phyloP scores from a whole-genome alignment of 37 sponge, comb jelly and placozoan genomes.

The Spongilla lacustris region DNA sequence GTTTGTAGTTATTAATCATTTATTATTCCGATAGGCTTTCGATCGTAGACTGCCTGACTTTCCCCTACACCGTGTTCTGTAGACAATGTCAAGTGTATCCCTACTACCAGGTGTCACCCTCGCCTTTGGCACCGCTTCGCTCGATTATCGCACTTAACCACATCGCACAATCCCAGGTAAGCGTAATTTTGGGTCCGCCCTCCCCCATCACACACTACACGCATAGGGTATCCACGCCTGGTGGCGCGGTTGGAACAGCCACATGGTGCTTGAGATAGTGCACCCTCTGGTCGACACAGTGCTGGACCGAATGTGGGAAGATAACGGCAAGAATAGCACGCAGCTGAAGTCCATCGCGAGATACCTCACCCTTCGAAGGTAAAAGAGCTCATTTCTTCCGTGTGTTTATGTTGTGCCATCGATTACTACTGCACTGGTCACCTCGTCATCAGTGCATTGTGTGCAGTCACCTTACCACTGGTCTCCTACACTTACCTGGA shows the following conservation, averaged over 20 bases:
- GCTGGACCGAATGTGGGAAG: slow-evolving; percentile 15
- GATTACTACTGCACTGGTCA: slow-evolving; percentile 4
- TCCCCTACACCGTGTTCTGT: slow-evolving; percentile 52
- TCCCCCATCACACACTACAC: too few relatives aligned
- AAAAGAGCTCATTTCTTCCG: neutral
- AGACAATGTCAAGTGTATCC: slow-evolving; percentile 69
- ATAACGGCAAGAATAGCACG: neutral
- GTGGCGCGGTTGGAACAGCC: slow-evolving; percentile 74
- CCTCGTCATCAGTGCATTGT: slow-evolving; percentile 34
- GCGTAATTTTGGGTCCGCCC: too few relatives aligned
- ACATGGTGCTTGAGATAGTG: slow-evolving; percentile 11
- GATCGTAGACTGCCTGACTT: slow-evolving; percentile 46
- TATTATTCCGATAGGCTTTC: too few relatives aligned
- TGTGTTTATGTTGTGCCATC: neutral
- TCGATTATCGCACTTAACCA: slow-evolving; percentile 38
- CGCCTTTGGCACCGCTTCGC: slow-evolving; percentile 20
- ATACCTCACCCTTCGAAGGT: neutral
- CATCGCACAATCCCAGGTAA: slow-evolving; percentile 42
- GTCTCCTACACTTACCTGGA: slow-evolving; percentile 49
- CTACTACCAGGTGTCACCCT: slow-evolving; percentile 16
- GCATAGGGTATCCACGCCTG: slow-evolving; percentile 53
- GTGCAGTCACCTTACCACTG: slow-evolving; percentile 39
- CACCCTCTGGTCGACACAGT: slow-evolving; percentile 35
- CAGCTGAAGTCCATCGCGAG: neutral
- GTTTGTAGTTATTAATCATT: neutral